phyloP scores from a whole-genome alignment of 1,140 invertebrate species.

The Eriosoma lanigerum region DNA sequence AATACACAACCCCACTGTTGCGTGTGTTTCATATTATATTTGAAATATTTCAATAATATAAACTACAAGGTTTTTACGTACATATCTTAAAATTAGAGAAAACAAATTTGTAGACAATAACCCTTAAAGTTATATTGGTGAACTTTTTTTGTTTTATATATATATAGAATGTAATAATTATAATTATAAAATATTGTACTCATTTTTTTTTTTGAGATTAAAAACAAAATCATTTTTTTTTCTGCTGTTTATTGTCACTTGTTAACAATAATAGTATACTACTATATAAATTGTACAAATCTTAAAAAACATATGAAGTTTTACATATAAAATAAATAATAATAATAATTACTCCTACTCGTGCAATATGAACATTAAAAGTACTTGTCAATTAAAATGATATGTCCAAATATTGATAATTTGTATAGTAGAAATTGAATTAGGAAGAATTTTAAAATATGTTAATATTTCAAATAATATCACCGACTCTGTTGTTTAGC shows the following conservation, averaged over 20 bases:
- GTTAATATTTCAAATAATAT: slow-evolving; percentile 15
- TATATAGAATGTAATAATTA: not conserved
- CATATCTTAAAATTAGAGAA: slow-evolving; percentile 48
- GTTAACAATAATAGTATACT: slow-evolving; percentile 34
- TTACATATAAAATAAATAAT: not conserved
- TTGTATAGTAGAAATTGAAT: not conserved
- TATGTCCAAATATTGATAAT: not conserved
- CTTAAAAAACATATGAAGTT: not conserved
- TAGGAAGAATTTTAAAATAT: not conserved
- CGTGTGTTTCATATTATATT: slow-evolving; percentile 8
- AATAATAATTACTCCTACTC: not conserved
- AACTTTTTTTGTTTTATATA: too few species aligned
- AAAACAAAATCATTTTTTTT: slow-evolving; percentile 20
- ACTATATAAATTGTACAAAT: slow-evolving; percentile 19
- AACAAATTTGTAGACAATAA: slow-evolving; percentile 44
- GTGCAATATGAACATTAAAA: slow-evolving; percentile 5
- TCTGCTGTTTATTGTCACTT: slow-evolving; percentile 17
- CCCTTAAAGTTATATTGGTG: slow-evolving; percentile 14
- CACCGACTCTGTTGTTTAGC: not conserved
- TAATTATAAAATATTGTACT: slow-evolving; percentile 8
- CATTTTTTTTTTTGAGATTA: too few species aligned
- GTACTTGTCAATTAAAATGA: slow-evolving; percentile 36
- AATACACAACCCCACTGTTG: not conserved
- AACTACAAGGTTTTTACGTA: slow-evolving; percentile 49
- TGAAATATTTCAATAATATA: slow-evolving; percentile 33